Evolutionary conservation across 1,140 invertebrate species (phyloP).

Genomic region (Dendroctonus ponderosae): DNA sequence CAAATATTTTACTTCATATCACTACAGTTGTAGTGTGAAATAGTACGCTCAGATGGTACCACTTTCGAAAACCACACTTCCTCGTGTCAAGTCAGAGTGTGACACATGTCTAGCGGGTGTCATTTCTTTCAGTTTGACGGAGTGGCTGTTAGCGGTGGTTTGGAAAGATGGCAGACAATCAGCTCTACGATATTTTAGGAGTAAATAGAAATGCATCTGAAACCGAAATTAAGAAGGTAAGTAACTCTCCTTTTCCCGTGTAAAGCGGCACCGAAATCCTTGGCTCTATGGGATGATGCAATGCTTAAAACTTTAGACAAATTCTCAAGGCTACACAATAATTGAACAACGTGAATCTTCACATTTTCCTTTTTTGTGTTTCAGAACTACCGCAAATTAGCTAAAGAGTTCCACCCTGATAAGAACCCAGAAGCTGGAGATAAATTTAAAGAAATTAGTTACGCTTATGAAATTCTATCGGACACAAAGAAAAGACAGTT

Average conservation of each 20-base stretch:
- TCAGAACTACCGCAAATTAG: conserved; percentile 79
- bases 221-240: conserved; percentile 86
- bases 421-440: conserved; percentile 82
- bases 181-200: conserved; percentile 80
- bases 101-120: too few species aligned
- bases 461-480: conserved; percentile 82
- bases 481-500: conserved; percentile 66
- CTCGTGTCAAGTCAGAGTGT: too few species aligned
- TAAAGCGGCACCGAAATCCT: not conserved
- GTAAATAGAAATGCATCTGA: conserved; percentile 73
- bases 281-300: not conserved
- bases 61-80: too few species aligned
- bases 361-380: conserved; percentile 28
- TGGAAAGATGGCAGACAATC: conserved; percentile 66
- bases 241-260: conserved; percentile 20
- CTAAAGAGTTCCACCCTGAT: conserved; percentile 86
- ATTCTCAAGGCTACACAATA: conserved; percentile 27
- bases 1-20: too few species aligned
- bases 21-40: too few species aligned
- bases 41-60: too few species aligned
- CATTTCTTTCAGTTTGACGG: too few species aligned
- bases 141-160: conserved; percentile 21
- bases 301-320: not conserved
- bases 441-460: conserved; percentile 87
- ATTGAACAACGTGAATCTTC: conserved; percentile 14